Base-by-base conservation (phyloP, 2,888 invertebrate species). In the Pegoplata infirma region DNA sequence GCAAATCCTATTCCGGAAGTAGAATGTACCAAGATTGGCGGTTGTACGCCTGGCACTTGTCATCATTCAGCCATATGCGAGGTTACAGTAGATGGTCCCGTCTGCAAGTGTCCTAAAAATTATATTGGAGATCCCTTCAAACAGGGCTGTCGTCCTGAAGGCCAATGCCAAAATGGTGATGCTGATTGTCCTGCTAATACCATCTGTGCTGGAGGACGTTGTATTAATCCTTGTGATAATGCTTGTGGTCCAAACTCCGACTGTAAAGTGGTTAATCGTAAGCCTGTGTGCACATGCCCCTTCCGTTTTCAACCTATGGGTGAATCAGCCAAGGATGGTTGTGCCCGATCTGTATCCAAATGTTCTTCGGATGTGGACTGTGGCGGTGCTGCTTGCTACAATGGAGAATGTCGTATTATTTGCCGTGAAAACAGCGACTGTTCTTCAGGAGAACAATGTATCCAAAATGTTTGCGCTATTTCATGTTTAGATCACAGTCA, bases 1-100 rank as follows among this genome's bases (percentile, higher is more conserved):
- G 92, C 95, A 1, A 94, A 96, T 87, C 96, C 97, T 2, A 89
- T 95, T 25, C 93, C 97, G n/a, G 97, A 97, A 83, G 92, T 96
- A 10, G 94, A 93, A 85, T 97, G 97, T 86, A 91, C 92, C 63
- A 87, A 86, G 58, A 90, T 93, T 12, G 94, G 96, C 82, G 91
- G 91, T 46, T 97, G 97, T 85, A 91, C 91, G 82, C 92, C 95
- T 0, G 94, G 94, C 86, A 94, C 95, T 8, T 97, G 97, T 84
- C 97, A 97, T 87, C 88, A 92, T 2, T 92, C 94, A 1, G 97
- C 97, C 2, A 90, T 95, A 63, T 97, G 97, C 86, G 93, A 95
- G 86, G 91, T 93, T 4, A 91, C 92, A 63, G 89, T 92, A 5
- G 91, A 92, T 14, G 94, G 94, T 25, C 94, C 94, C 74, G 90